These are phyloP conservation scores for Ameiurus melas DNA, from an alignment of 2,113 vertebrate species.

Conservation along the genomic window DNA sequence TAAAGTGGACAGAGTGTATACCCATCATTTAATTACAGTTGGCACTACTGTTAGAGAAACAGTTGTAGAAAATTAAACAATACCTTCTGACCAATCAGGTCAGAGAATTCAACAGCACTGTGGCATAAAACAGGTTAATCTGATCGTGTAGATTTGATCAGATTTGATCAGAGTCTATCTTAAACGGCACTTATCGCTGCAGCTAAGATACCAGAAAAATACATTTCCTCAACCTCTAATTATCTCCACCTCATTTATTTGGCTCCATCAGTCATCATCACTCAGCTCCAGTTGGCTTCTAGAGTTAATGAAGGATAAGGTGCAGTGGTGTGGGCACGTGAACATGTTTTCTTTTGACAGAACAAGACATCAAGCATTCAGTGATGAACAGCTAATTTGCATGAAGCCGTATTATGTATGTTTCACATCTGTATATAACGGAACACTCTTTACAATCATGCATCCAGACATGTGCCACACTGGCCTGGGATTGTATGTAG, in stretches of 20 bases:
- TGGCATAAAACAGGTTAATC: not conserved
- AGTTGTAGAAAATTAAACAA: not conserved
- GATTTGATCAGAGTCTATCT: no score
- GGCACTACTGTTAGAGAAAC: not conserved
- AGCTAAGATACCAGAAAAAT: not conserved
- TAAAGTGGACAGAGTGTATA: not conserved
- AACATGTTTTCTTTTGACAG: not conserved
- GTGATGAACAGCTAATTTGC: not conserved
- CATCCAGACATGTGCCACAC: not conserved
- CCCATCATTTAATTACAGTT: not conserved
- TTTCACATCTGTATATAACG: not conserved
- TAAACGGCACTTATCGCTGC: no score
- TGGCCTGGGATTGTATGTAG: no score
- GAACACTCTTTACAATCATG: not conserved
- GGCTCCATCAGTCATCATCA: not conserved
- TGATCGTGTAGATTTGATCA: not conserved
- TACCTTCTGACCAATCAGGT: not conserved
- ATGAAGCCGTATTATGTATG: not conserved
- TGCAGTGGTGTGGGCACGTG: not conserved
- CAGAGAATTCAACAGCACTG: not conserved
- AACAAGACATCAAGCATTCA: constrained; percentile 6
- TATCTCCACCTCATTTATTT: not conserved
- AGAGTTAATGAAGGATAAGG: constrained; percentile 14
- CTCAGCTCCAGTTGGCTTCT: not conserved
- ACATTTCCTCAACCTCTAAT: not conserved